Percentiles rank a stretch among this genome's conserved stretches.
phyloP scores from a whole-genome alignment of 2,113 vertebrate species.

The Nothobranchius kuhntae region DNA sequence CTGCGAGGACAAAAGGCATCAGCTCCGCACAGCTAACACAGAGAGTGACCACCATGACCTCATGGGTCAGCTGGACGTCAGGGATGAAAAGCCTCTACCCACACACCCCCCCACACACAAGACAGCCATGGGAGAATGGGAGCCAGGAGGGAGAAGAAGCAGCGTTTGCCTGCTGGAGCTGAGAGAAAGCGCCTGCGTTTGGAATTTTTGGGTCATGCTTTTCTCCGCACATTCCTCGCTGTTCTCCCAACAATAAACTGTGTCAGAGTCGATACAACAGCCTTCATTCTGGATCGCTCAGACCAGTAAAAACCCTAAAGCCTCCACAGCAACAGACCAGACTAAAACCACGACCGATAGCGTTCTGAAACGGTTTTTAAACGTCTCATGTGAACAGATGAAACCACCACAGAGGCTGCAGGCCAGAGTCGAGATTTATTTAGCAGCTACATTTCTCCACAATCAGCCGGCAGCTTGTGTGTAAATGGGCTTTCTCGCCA shows the following conservation, averaged over 20 bases:
- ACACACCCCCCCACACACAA: conserved; percentile 33
- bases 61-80: conserved; percentile 64
- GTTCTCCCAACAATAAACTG: conserved; percentile 60
- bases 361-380: conserved; percentile 29
- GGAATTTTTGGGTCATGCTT: conserved; percentile 75
- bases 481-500: conserved; percentile 27
- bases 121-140: conserved; percentile 63
- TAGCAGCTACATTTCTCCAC: conserved; percentile 21
- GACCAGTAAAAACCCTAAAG: conserved; percentile 23
- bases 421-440: conserved; percentile 24
- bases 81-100: conserved; percentile 65
- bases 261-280: conserved; percentile 59
- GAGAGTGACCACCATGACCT: conserved; percentile 72
- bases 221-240: conserved; percentile 72
- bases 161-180: conserved; percentile 51
- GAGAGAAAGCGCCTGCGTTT: conserved; percentile 63
- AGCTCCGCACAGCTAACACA: conserved; percentile 14
- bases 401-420: conserved; percentile 15
- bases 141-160: conserved; percentile 58
- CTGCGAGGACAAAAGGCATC: conserved; percentile 63
- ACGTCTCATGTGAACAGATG: conserved; percentile 31
- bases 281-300: conserved; percentile 49
- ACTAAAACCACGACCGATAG: conserved; percentile 5
- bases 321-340: conserved; percentile 8
- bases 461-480: conserved; percentile 27